phyloP scores from a whole-genome alignment of 2,797 vertebrate genomes.

The Danio albolineatus region DNA sequence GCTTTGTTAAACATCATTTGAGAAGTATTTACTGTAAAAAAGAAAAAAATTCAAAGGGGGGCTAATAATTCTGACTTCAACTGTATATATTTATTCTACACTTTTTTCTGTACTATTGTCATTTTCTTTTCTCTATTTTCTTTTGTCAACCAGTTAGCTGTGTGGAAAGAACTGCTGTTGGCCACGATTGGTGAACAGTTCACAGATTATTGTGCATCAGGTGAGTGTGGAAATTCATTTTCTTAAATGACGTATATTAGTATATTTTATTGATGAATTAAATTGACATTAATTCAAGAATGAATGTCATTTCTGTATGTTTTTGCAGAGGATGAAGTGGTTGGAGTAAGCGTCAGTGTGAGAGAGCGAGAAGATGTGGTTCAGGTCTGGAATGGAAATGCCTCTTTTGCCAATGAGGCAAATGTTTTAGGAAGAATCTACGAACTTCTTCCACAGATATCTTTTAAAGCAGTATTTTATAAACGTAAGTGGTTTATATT shows the following conservation, averaged over 20 bases:
- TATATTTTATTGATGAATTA: no score
- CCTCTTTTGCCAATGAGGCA: constrained; percentile 86
- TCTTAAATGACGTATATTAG: not conserved
- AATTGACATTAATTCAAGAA: not conserved
- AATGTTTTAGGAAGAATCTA: constrained; percentile 90
- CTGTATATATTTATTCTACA: no score
- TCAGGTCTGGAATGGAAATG: constrained; percentile 96
- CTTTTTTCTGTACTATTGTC: not conserved
- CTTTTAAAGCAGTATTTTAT: constrained; percentile 96
- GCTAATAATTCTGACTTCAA: no score
- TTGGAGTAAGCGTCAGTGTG: constrained; percentile 93
- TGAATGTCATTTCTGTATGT: not conserved
- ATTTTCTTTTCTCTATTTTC: not conserved
- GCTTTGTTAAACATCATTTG: no score
- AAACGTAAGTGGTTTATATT: constrained; percentile 87
- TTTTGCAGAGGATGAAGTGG: constrained; percentile 90
- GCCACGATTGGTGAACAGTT: constrained; percentile 97
- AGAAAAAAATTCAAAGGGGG: no score
- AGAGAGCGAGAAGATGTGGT: constrained; percentile 91
- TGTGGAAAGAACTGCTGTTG: constrained; percentile 95
- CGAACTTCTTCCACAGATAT: constrained; percentile 88
- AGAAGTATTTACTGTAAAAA: no score
- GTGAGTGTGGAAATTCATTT: constrained; percentile 71
- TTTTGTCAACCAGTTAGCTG: constrained; percentile 78
- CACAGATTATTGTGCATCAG: constrained; percentile 88